Evolutionary conservation across 1,140 invertebrate species (phyloP).

Genomic region (Tetramorium simillimum): DNA sequence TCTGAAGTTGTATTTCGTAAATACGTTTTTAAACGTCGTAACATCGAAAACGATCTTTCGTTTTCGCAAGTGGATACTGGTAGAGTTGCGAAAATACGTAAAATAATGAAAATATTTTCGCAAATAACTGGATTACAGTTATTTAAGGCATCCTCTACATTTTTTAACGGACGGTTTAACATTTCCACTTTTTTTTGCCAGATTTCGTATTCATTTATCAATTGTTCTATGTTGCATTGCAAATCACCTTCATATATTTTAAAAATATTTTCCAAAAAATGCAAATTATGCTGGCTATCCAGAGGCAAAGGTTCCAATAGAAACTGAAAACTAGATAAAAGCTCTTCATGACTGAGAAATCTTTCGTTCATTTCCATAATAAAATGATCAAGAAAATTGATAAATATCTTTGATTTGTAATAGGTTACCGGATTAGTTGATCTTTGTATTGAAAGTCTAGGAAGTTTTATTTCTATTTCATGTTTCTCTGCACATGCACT

Average conservation of each 20-base stretch:
- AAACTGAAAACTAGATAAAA: constrained; percentile 22
- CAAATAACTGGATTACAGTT: constrained; percentile 13
- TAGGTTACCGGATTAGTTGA: too few relatives aligned
- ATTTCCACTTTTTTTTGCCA: background rate
- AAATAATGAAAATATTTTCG: background rate
- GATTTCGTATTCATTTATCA: background rate
- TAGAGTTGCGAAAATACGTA: constrained; percentile 16
- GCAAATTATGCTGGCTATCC: background rate
- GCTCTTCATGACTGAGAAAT: background rate
- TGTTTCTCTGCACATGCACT: background rate
- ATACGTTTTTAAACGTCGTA: background rate
- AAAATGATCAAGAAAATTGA: too few relatives aligned
- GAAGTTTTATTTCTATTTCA: too few relatives aligned
- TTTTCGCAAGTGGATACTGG: background rate
- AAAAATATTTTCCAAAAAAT: constrained; percentile 19
- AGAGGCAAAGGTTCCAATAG: background rate
- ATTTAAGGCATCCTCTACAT: constrained; percentile 7
- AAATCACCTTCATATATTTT: constrained; percentile 13
- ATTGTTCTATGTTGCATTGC: constrained; percentile 12
- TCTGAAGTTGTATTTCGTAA: background rate
- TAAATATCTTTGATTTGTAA: too few relatives aligned
- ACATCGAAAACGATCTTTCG: background rate
- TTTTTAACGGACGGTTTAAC: constrained; percentile 7
- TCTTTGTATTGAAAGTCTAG: too few relatives aligned
- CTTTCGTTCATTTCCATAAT: background rate